Percentiles rank a stretch among this genome's conserved stretches.
These are phyloP conservation scores for Zoanthus solanderi DNA, from an alignment of 92 coral and sea anemone genomes.

Conservation along the genomic window DNA sequence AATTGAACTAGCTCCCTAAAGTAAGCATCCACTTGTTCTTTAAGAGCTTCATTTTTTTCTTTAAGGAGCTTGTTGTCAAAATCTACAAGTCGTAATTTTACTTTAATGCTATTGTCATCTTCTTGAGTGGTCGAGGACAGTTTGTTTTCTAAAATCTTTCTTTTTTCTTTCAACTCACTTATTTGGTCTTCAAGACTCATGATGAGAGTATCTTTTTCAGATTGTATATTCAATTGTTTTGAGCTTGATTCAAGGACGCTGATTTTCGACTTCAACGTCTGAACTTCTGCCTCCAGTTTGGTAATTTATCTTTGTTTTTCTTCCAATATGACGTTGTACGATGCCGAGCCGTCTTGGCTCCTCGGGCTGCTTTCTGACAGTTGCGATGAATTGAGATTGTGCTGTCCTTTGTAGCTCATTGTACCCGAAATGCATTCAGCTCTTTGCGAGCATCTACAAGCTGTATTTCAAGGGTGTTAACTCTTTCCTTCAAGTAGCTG, in stretches of 20 bases:
- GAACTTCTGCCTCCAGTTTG: constrained; percentile 6
- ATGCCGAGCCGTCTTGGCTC: not conserved
- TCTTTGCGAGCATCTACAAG: constrained; percentile 35
- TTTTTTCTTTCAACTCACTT: constrained; percentile 2
- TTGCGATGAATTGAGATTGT: constrained; percentile 5
- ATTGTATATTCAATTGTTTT: not conserved
- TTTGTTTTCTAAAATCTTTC: constrained; percentile 7
- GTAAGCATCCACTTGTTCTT: not conserved
- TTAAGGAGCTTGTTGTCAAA: constrained; percentile 33
- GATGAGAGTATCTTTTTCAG: constrained; percentile 3
- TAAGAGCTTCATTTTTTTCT: constrained; percentile 16
- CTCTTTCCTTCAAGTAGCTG: constrained; percentile 28
- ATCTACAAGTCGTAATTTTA: constrained; percentile 1
- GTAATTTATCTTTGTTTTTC: constrained; percentile 16
- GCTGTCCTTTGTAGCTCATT: constrained; percentile 8
- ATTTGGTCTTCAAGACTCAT: not conserved
- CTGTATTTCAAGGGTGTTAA: constrained; percentile 31
- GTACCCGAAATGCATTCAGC: not conserved
- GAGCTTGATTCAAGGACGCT: constrained; percentile 6
- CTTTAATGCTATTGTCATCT: not conserved
- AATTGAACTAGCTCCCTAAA: not conserved
- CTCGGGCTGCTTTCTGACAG: constrained; percentile 15
- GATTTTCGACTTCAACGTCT: not conserved
- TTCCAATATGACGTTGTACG: not conserved
- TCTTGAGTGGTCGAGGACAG: not conserved